Conservation (phyloP, 2,797 vertebrate genomes). For the Pangasius sanitwongsei region DNA sequence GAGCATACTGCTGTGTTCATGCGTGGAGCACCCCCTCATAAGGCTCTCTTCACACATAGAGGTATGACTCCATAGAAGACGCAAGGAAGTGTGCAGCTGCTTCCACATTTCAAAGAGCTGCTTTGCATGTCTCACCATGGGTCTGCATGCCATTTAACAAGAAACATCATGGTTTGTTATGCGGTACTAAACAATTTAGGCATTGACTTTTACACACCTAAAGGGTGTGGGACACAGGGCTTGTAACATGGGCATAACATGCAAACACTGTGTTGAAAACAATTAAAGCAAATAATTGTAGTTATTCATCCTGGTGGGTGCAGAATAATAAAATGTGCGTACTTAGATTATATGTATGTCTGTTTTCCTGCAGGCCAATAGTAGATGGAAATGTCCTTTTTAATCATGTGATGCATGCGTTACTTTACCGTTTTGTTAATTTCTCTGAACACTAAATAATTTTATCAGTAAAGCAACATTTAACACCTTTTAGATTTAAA, state of each 20-base stretch:
- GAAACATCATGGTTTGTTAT: no score
- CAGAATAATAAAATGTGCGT: neutral
- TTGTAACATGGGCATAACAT: neutral
- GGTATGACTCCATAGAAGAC: no score
- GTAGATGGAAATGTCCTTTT: neutral
- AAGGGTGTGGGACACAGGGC: neutral
- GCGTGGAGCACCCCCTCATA: no score
- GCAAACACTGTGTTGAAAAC: neutral
- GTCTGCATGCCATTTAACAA: no score
- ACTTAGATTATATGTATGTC: neutral
- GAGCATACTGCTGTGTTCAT: neutral
- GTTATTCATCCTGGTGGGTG: no score
- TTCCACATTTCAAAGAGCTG: no score
- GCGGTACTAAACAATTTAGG: no score
- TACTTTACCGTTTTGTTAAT: neutral
- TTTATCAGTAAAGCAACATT: neutral
- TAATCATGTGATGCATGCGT: neutral
- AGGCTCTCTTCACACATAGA: no score
- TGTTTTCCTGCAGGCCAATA: neutral
- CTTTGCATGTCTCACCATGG: no score
- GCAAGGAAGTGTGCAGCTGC: no score
- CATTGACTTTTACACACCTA: no score
- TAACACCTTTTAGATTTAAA: neutral
- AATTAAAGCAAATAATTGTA: no score
- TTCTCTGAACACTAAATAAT: neutral